phyloP scores from a whole-genome alignment of 2,888 invertebrate species.

The Cephus sareptanus region DNA sequence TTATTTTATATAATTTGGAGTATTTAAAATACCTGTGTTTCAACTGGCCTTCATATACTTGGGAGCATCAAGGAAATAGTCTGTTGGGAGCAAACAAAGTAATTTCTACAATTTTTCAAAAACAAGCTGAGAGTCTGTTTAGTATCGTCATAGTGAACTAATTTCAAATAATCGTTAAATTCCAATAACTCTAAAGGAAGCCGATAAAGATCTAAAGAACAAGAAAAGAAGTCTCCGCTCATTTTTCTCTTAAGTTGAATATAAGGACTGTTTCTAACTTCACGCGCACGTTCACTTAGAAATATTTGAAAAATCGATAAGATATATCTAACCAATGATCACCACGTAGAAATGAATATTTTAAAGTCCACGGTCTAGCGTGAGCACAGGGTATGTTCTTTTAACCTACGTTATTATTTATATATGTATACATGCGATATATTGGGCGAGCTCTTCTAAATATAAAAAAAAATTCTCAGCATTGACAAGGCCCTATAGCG shows the following conservation, averaged over 20 bases:
- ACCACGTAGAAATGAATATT: neutral
- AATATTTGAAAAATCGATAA: neutral
- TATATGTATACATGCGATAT: neutral
- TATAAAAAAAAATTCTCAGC: neutral
- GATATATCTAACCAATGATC: neutral
- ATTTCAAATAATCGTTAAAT: neutral
- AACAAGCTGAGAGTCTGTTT: neutral
- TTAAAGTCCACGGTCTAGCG: neutral
- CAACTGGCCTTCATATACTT: neutral
- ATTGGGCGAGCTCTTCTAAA: neutral
- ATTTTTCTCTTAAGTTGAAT: neutral
- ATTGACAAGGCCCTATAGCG: neutral
- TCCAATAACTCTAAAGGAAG: neutral
- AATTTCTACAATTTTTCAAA: neutral
- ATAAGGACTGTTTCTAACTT: neutral
- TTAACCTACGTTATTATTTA: neutral
- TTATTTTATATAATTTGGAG: neutral
- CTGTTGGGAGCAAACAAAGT: neutral
- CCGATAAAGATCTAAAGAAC: neutral
- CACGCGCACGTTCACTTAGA: neutral
- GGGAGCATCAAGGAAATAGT: neutral
- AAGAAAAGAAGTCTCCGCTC: neutral
- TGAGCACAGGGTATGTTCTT: neutral
- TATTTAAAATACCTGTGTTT: neutral
- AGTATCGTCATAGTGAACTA: neutral